Evolutionary conservation across 1,140 invertebrate genomes (phyloP).

Genomic region (Chlorops oryzae): DNA sequence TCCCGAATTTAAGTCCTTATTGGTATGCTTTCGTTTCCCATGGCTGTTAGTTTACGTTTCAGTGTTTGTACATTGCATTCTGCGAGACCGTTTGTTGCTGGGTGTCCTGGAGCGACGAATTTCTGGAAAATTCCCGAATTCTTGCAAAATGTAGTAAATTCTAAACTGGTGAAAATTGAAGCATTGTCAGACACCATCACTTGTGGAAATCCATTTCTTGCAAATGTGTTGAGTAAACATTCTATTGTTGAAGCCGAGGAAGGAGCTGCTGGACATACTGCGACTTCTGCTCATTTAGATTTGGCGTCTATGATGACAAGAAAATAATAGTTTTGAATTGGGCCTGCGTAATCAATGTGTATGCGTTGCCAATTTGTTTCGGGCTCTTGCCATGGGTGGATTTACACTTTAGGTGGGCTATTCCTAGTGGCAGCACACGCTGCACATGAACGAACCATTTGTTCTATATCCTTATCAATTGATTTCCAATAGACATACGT

Average conservation of each 20-base stretch:
- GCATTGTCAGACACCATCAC: neutral
- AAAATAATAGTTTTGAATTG: slow-evolving; percentile 16
- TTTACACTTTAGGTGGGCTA: neutral
- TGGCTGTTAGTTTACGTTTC: slow-evolving; percentile 27
- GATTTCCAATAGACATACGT: slow-evolving; percentile 49
- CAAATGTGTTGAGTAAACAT: slow-evolving; percentile 9
- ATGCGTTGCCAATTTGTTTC: slow-evolving; percentile 4
- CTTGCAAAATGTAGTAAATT: slow-evolving; percentile 3
- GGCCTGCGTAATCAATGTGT: slow-evolving; percentile 6
- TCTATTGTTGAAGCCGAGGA: neutral
- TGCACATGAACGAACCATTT: slow-evolving; percentile 4
- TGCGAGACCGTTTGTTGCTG: slow-evolving; percentile 39
- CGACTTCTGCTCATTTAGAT: slow-evolving; percentile 36
- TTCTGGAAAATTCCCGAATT: slow-evolving; percentile 30
- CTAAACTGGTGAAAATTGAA: neutral
- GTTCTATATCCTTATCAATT: slow-evolving; percentile 48
- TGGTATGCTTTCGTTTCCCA: slow-evolving; percentile 13
- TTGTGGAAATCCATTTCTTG: neutral
- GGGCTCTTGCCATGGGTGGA: slow-evolving; percentile 1
- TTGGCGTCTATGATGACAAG: slow-evolving; percentile 32
- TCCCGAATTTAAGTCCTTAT: slow-evolving; percentile 18
- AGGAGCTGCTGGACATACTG: slow-evolving; percentile 1
- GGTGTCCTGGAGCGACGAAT: slow-evolving; percentile 33
- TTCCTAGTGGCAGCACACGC: neutral
- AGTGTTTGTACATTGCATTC: slow-evolving; percentile 40